These are phyloP conservation scores for Cinara cedri DNA, from an alignment of 2,888 invertebrate genomes.

Conservation along the genomic window DNA sequence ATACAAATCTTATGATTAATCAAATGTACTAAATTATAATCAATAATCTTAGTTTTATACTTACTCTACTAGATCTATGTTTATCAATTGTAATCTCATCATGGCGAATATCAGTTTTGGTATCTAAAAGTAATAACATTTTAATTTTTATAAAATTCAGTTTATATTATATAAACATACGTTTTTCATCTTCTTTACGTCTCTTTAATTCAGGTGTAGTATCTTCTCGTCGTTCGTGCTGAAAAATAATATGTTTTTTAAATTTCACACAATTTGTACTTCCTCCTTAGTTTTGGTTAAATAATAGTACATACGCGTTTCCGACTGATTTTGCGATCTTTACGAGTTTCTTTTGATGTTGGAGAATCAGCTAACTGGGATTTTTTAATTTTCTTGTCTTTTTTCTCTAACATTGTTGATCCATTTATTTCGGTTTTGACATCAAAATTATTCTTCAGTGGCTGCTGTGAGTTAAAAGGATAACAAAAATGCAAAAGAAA, in stretches of 20 bases:
- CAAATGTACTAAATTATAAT: background rate
- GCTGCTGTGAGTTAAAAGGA: constrained; percentile 43
- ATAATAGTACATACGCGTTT: constrained; percentile 70
- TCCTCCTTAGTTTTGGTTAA: background rate
- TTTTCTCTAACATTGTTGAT: constrained; percentile 67
- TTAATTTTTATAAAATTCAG: background rate
- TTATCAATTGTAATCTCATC: constrained; percentile 53
- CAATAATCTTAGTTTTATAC: constrained; percentile 20
- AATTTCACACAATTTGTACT: too few relatives aligned
- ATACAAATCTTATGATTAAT: constrained; percentile 59
- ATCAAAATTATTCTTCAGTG: constrained; percentile 38
- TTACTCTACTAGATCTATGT: constrained; percentile 59
- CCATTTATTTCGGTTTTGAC: constrained; percentile 62
- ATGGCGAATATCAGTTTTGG: constrained; percentile 44
- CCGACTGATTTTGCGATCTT: constrained; percentile 80
- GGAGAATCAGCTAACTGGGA: constrained; percentile 65
- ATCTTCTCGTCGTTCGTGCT: constrained; percentile 76
- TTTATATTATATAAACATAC: constrained; percentile 63
- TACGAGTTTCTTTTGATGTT: constrained; percentile 79
- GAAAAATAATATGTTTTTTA: constrained; percentile 63
- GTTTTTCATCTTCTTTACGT: constrained; percentile 80
- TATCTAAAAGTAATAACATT: constrained; percentile 23
- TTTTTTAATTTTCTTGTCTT: constrained; percentile 65
- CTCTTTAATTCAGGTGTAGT: constrained; percentile 73
- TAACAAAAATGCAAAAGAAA: constrained; percentile 42